phyloP scores from a whole-genome alignment of 1,140 invertebrate species.

The Andrena cerasifolii region DNA sequence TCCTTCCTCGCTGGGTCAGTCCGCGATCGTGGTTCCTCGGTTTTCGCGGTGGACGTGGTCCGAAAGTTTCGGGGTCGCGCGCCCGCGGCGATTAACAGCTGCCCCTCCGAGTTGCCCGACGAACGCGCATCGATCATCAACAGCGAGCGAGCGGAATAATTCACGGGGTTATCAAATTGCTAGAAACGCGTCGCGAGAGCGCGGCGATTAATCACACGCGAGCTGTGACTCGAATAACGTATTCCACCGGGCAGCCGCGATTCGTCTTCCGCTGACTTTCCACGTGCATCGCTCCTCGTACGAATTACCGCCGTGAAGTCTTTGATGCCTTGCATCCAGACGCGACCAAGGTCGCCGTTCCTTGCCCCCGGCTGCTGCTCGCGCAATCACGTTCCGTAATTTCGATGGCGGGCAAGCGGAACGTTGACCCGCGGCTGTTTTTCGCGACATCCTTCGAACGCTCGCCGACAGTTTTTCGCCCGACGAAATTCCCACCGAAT shows the following conservation, averaged over 20 bases:
- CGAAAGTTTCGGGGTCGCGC: neutral
- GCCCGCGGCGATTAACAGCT: neutral
- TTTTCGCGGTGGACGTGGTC: neutral
- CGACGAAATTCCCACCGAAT: constrained; percentile 14
- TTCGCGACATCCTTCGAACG: neutral
- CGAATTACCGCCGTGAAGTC: constrained; percentile 5
- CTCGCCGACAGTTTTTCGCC: neutral
- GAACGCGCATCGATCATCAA: constrained; percentile 26
- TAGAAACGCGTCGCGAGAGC: constrained; percentile 16
- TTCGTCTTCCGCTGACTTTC: constrained; percentile 22
- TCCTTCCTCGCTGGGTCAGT: too few relatives aligned
- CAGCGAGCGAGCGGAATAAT: constrained; percentile 1
- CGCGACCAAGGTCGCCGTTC: neutral
- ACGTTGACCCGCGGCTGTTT: constrained; percentile 1
- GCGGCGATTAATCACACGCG: constrained; percentile 22
- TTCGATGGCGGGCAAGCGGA: neutral
- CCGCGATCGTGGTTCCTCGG: neutral
- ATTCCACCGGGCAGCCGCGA: constrained; percentile 20
- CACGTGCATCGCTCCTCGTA: constrained; percentile 3
- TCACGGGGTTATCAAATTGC: constrained; percentile 30
- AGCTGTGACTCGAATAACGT: neutral
- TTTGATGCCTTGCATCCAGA: too few relatives aligned
- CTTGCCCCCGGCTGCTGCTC: neutral
- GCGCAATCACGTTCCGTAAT: constrained; percentile 7
- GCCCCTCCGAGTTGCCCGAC: neutral